Evolutionary conservation across 2,113 vertebrate genomes (phyloP).

Genomic region (Forbesichthys agassizii): DNA sequence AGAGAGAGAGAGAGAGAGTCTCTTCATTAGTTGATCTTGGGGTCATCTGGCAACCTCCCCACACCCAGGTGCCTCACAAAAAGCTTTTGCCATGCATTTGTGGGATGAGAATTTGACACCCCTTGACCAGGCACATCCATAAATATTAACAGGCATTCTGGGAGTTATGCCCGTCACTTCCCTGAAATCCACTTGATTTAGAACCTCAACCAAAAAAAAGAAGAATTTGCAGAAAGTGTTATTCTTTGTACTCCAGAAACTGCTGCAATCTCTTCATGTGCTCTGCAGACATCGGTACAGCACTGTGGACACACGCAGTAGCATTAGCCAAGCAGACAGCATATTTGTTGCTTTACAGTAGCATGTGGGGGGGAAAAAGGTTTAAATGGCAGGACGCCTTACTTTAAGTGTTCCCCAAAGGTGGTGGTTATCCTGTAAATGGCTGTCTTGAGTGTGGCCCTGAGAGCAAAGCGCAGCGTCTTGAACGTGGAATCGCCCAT

Average conservation of each 20-base stretch:
- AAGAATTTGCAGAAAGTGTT: conserved; percentile 31
- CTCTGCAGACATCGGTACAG: conserved; percentile 89
- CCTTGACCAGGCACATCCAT: conserved; percentile 20
- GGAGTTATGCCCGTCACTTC: conserved; percentile 1
- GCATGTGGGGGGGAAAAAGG: background rate
- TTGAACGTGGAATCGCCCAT: conserved; percentile 89
- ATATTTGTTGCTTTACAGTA: background rate
- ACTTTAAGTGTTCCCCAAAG: conserved; percentile 94
- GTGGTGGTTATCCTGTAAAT: conserved; percentile 93
- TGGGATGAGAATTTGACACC: conserved; percentile 25
- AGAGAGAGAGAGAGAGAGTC: too few relatives aligned
- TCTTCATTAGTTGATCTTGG: background rate
- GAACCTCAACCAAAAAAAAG: conserved; percentile 18
- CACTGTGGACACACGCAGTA: conserved; percentile 70
- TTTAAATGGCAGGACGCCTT: conserved; percentile 38
- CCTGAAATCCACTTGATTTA: conserved; percentile 12
- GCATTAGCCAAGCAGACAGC: background rate
- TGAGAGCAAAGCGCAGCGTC: conserved; percentile 90
- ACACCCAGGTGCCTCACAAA: background rate
- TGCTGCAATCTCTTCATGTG: conserved; percentile 94
- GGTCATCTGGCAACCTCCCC: background rate
- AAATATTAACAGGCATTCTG: conserved; percentile 42
- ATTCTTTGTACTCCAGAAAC: conserved; percentile 96
- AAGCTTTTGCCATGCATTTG: conserved; percentile 6
- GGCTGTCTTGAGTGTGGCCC: conserved; percentile 91